These are phyloP conservation scores for Ernsta delagoae DNA, from an alignment of 2,888 invertebrate species.

Conservation along the genomic window DNA sequence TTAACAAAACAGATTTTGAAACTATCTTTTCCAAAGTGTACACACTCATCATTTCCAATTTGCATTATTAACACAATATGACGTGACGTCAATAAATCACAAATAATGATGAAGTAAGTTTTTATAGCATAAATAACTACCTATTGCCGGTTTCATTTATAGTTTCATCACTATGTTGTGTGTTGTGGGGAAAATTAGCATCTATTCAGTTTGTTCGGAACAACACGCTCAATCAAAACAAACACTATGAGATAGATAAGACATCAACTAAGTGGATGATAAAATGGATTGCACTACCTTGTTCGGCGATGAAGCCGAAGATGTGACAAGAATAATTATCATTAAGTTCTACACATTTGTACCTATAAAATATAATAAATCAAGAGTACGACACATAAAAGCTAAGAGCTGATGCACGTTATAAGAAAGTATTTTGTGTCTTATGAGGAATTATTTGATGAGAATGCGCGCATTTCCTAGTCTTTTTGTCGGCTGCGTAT, in stretches of 20 bases:
- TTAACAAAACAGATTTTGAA: background rate
- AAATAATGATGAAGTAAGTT: background rate
- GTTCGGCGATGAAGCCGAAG: background rate
- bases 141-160: background rate
- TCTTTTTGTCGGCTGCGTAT: too few relatives aligned
- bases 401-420: too few relatives aligned
- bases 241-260: slow-evolving; percentile 12
- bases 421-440: too few relatives aligned
- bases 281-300: background rate
- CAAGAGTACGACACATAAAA: too few relatives aligned
- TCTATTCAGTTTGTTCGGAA: background rate
- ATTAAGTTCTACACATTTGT: background rate
- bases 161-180: background rate
- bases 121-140: background rate
- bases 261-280: background rate
- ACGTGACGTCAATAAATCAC: background rate
- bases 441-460: too few relatives aligned
- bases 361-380: too few relatives aligned
- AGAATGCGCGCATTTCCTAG: too few relatives aligned
- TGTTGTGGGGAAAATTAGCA: background rate
- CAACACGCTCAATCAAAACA: slow-evolving; percentile 2
- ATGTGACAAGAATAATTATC: background rate
- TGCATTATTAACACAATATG: background rate
- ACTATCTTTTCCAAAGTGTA: background rate
- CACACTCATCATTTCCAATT: background rate